Evolutionary conservation across 1,140 invertebrate genomes (phyloP).

Genomic region (Tetragnatha versicolor): DNA sequence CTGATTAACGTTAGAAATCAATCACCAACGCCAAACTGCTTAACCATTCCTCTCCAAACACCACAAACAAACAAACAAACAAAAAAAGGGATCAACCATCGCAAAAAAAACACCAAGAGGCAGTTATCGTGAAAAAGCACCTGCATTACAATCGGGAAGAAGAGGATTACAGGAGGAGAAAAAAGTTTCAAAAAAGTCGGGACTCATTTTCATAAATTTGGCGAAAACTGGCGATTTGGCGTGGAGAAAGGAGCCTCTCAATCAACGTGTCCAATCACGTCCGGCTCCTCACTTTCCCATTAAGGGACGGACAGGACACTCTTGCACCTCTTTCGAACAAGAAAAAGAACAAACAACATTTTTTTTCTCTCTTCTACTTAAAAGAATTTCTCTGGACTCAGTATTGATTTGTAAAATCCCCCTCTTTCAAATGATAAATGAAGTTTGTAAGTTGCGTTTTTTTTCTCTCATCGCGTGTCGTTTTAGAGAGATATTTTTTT

Average conservation of each 20-base stretch:
- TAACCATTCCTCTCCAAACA: too few relatives aligned
- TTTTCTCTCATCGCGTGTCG: neutral
- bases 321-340: too few relatives aligned
- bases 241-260: neutral
- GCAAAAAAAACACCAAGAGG: too few relatives aligned
- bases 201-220: slow-evolving; percentile 21
- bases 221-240: neutral
- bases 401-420: slow-evolving; percentile 16
- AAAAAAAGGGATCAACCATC: too few relatives aligned
- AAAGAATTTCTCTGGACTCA: neutral
- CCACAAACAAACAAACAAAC: too few relatives aligned
- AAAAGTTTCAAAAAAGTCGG: too few relatives aligned
- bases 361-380: neutral
- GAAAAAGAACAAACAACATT: slow-evolving; percentile 23
- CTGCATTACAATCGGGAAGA: too few relatives aligned
- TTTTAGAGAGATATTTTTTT: neutral
- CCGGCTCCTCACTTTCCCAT: slow-evolving; percentile 27
- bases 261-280: slow-evolving; percentile 33
- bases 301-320: slow-evolving; percentile 2
- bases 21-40: too few relatives aligned
- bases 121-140: too few relatives aligned
- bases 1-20: too few relatives aligned
- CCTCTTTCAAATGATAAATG: slow-evolving; percentile 24
- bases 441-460: slow-evolving; percentile 4
- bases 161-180: too few relatives aligned